phyloP scores from a whole-genome alignment of 2,113 vertebrate genomes.

The Aramus guarauna region DNA sequence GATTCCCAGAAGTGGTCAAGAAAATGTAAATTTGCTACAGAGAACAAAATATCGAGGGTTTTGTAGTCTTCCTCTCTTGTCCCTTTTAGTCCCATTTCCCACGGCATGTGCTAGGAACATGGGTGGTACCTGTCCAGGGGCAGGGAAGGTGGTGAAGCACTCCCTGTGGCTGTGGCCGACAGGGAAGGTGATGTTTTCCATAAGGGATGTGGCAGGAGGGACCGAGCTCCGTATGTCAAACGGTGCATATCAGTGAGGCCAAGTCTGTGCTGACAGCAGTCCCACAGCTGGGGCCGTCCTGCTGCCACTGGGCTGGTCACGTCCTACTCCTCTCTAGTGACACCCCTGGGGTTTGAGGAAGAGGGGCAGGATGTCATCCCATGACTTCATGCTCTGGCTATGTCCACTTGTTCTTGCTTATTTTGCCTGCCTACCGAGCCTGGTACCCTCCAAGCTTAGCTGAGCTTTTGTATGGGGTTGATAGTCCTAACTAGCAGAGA shows the following conservation, averaged over 20 bases:
- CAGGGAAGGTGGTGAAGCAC: fast-evolving
- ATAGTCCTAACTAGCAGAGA: not conserved
- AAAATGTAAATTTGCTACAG: not conserved
- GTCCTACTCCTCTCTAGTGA: fast-evolving
- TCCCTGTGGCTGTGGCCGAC: fast-evolving
- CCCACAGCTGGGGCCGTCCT: not conserved
- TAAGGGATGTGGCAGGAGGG: not conserved
- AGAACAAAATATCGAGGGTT: not conserved
- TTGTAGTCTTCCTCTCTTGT: not conserved
- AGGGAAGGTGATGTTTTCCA: not conserved
- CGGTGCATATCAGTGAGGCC: fast-evolving
- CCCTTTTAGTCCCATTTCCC: not conserved
- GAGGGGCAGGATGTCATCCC: not conserved
- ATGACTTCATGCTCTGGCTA: not conserved
- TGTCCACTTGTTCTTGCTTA: not conserved
- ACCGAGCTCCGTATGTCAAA: not conserved
- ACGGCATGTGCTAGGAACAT: not conserved
- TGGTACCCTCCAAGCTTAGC: not conserved
- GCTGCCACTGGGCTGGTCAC: not conserved
- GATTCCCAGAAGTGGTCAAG: not conserved
- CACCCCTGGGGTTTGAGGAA: not conserved
- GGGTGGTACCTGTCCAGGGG: no score
- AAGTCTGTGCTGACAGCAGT: not conserved
- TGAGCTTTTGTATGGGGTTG: not conserved
- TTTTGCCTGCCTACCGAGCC: not conserved